phyloP scores from a whole-genome alignment of 2,888 invertebrate genomes.

The Eurytoma adleriae region DNA sequence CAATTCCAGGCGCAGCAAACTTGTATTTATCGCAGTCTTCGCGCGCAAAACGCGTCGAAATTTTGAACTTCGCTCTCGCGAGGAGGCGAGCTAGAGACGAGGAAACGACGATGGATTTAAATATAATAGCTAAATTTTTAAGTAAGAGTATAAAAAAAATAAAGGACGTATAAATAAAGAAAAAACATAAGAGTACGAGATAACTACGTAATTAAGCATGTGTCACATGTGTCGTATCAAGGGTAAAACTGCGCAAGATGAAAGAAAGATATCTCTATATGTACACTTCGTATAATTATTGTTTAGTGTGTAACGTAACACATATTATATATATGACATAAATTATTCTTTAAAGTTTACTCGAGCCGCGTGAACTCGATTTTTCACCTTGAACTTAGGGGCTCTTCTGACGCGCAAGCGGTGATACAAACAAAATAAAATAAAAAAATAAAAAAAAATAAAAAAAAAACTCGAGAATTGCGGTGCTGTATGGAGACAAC shows the following conservation, averaged over 20 bases:
- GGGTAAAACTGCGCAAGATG: slow-evolving; percentile 44
- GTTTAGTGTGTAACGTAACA: slow-evolving; percentile 27
- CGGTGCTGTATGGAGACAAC: slow-evolving; percentile 38
- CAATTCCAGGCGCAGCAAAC: background rate
- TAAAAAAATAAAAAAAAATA: slow-evolving; percentile 23
- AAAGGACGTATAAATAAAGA: slow-evolving; percentile 42
- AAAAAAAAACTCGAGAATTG: slow-evolving; percentile 15
- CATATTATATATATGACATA: slow-evolving; percentile 2
- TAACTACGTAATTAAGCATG: slow-evolving; percentile 34
- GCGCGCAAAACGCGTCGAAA: slow-evolving; percentile 14
- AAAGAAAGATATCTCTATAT: slow-evolving; percentile 44
- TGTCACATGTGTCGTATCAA: slow-evolving; percentile 40
- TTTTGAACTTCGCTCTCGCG: no score
- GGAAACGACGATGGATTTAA: background rate
- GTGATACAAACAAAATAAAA: slow-evolving; percentile 22
- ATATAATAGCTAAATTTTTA: background rate
- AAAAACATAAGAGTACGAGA: slow-evolving; percentile 15
- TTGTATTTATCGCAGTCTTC: slow-evolving; percentile 25
- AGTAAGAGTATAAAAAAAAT: slow-evolving; percentile 2
- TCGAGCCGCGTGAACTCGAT: slow-evolving; percentile 31
- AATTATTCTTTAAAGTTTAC: slow-evolving; percentile 53
- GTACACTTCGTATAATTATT: slow-evolving; percentile 32
- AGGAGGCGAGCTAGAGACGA: no score
- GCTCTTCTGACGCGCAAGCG: slow-evolving; percentile 12
- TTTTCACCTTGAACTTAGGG: slow-evolving; percentile 35